Evolutionary conservation across 2,888 invertebrate genomes (phyloP).

Genomic region (Gibbula magus): DNA sequence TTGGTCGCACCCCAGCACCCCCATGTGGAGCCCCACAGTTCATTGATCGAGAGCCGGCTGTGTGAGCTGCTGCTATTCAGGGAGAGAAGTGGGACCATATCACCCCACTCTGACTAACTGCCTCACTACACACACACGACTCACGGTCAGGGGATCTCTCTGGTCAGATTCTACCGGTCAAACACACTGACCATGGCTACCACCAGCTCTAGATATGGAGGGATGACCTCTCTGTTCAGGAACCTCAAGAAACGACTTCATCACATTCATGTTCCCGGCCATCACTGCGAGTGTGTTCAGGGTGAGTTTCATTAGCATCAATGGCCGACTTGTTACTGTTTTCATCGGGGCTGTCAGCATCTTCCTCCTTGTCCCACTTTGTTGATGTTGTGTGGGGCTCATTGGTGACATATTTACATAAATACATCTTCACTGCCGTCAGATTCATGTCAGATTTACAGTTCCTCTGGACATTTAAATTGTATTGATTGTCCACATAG

Average conservation of each 20-base stretch:
- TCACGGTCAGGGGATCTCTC: not conserved
- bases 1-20: not conserved
- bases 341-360: not conserved
- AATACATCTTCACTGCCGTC: too few relatives aligned
- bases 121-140: not conserved
- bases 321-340: not conserved
- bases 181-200: not conserved
- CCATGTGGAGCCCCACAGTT: not conserved
- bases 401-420: too few relatives aligned
- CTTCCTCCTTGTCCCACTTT: not conserved
- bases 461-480: too few relatives aligned
- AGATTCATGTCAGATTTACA: too few relatives aligned
- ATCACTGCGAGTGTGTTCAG: conserved; percentile 4
- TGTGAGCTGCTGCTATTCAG: not conserved
- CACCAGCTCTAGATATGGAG: conserved; percentile 11
- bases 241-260: not conserved
- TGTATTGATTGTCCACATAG: too few relatives aligned
- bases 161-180: too few relatives aligned
- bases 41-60: not conserved
- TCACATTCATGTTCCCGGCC: conserved; percentile 13
- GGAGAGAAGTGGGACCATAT: not conserved
- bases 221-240: conserved; percentile 6
- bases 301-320: conserved; percentile 5
- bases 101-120: not conserved
- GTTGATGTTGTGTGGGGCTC: too few relatives aligned